Evolutionary conservation across 2,797 vertebrate species (phyloP), one percentile per base, ranked within the genome.

Genomic region (Eutrigla gurnardus): DNA sequence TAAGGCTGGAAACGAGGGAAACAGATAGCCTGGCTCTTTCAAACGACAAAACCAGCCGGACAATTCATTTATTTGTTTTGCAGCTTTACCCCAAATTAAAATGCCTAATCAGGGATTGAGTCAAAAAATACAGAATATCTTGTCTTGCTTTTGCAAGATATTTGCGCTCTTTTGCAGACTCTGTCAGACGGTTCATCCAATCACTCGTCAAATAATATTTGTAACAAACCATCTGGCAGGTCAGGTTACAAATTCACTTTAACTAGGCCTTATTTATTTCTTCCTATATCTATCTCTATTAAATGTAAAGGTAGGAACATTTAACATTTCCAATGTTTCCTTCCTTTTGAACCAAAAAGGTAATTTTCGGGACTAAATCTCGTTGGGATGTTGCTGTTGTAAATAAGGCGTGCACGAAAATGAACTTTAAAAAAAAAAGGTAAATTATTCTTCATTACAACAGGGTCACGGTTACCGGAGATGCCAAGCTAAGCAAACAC

Each of bases 401-500:
- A 89, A 92, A 91, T 85, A 85, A 89, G 84, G 76, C 87, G 72
- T 87, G 89, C 73, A 73, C 65, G 53, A 58, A 84, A 90, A 82
- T 58, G 58, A 87, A 77, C 74, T 86, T 83, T 82, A 49, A 65
- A 73, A 77, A 25, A 25, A 25, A 89, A 85, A 68, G 81, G 53
- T 60, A 83, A 89, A 89, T 91, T 82, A 86, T 90, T 91, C 88
- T 90, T 91, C 87, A 90, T 88, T 89, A 91, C 80, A 89, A 79
- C 82, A 47, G 73, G 82, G 88, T 90, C 89, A 87, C 39, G 84
- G 87, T 90, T 86, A 80, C 83, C 43, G 72, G 81, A 89, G 85
- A 91, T 77, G 91, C 89, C 90, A 93, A 93, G 82, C 91, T 78
- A 92, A 94, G 91, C 91, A 91, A 93, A 91, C 88, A 91, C 91